Evolutionary conservation across 2,888 invertebrate species (phyloP).

Genomic region (Conus canariensis): DNA sequence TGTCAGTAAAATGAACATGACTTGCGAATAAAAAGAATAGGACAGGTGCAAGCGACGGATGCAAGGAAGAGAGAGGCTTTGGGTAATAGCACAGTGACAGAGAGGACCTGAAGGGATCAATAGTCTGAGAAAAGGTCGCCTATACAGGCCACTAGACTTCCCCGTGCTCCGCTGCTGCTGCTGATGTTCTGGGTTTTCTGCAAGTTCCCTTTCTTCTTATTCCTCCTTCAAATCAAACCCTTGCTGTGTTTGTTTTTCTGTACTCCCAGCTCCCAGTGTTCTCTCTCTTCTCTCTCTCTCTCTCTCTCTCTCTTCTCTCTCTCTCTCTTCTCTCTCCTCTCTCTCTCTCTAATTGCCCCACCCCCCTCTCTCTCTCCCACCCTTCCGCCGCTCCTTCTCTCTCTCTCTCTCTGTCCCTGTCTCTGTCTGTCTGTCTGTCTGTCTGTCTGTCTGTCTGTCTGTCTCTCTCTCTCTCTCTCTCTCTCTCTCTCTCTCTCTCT

Average conservation of each 20-base stretch:
- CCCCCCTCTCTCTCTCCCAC: background rate
- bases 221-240: background rate
- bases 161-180: background rate
- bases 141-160: no score
- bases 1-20: no score
- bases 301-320: background rate
- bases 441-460: background rate
- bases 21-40: background rate
- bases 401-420: background rate
- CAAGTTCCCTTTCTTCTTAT: background rate
- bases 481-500: conserved; percentile 11
- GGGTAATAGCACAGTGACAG: background rate
- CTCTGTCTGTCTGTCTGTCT: background rate
- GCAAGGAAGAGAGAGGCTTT: background rate
- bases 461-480: background rate
- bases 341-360: background rate
- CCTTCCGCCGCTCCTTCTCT: background rate
- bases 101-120: background rate
- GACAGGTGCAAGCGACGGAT: background rate
- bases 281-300: background rate
- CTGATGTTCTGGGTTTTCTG: background rate
- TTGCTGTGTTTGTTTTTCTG: background rate
- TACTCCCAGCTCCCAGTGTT: background rate
- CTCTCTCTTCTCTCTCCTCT: background rate
- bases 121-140: no score